Percentiles rank a stretch among this genome's conserved stretches.
Conservation (phyloP, 2,113 vertebrate genomes). For the Cervus canadensis region DNA sequence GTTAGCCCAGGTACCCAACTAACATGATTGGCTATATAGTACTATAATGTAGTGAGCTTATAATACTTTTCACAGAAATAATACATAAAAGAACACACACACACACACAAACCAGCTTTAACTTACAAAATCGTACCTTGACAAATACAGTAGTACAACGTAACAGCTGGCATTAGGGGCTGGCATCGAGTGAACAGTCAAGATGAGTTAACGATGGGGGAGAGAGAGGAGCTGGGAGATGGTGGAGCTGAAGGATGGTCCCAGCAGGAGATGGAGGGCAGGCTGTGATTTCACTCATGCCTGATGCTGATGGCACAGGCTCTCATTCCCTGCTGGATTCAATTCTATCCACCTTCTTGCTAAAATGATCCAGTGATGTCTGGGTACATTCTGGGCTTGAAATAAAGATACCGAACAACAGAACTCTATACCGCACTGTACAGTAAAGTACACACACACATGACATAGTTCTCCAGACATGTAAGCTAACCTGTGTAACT, state of each 20-base stretch:
- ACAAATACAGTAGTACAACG: background rate
- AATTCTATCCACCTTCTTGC: background rate
- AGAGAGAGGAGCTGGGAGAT: background rate
- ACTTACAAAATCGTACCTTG: background rate
- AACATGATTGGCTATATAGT: background rate
- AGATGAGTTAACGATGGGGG: background rate
- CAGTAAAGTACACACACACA: background rate
- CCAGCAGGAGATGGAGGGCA: background rate
- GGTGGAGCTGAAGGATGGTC: background rate
- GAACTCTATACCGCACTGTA: background rate
- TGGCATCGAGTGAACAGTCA: background rate
- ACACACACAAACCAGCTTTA: background rate
- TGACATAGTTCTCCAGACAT: background rate
- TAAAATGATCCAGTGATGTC: background rate
- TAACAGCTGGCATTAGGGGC: background rate
- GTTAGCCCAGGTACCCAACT: background rate
- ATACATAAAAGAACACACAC: background rate
- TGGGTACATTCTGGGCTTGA: background rate
- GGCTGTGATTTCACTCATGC: background rate
- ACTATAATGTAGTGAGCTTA: background rate
- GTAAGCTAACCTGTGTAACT: background rate
- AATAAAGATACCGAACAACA: background rate
- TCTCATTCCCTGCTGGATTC: background rate
- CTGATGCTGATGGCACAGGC: background rate
- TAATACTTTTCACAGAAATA: background rate